Evolutionary conservation across 2,888 invertebrate species (phyloP).

Genomic region (Apoda limacodes): DNA sequence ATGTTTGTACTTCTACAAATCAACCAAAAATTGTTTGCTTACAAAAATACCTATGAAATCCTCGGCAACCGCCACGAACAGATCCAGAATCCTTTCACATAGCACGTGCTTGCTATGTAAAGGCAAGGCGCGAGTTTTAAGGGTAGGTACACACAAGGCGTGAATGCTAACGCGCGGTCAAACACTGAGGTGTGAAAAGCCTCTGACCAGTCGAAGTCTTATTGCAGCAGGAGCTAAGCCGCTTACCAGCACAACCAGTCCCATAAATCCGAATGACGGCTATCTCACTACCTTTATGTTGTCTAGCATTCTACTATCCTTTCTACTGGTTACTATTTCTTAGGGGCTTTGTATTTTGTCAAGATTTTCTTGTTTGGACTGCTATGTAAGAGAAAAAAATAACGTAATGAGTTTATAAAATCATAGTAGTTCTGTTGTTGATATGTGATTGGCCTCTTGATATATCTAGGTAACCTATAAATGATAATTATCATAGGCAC

Average conservation of each 20-base stretch:
- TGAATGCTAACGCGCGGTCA: constrained; percentile 58
- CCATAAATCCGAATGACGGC: constrained; percentile 41
- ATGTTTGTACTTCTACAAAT: too few species aligned
- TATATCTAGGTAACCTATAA: too few species aligned
- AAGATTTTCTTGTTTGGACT: too few species aligned
- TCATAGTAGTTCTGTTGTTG: too few species aligned
- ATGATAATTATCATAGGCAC: too few species aligned
- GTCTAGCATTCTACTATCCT: background rate
- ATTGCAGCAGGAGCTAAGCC: constrained; percentile 55
- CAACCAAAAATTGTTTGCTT: too few species aligned
- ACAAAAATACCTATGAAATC: too few species aligned
- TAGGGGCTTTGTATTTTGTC: too few species aligned
- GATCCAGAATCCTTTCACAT: constrained; percentile 37
- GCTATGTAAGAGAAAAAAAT: too few species aligned
- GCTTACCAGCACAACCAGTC: constrained; percentile 41
- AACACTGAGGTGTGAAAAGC: constrained; percentile 68
- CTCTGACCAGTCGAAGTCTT: constrained; percentile 39
- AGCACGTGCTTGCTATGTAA: constrained; percentile 52
- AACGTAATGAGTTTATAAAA: too few species aligned
- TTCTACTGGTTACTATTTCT: too few species aligned
- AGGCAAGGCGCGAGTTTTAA: constrained; percentile 55
- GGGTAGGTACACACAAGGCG: constrained; percentile 61
- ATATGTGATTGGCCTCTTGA: too few species aligned
- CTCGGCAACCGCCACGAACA: constrained; percentile 25
- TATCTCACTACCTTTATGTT: constrained; percentile 3